Evolutionary conservation across 2,888 invertebrate genomes (phyloP), one percentile per base, ranked within the genome.

Genomic region (Hybos culiciformis): DNA sequence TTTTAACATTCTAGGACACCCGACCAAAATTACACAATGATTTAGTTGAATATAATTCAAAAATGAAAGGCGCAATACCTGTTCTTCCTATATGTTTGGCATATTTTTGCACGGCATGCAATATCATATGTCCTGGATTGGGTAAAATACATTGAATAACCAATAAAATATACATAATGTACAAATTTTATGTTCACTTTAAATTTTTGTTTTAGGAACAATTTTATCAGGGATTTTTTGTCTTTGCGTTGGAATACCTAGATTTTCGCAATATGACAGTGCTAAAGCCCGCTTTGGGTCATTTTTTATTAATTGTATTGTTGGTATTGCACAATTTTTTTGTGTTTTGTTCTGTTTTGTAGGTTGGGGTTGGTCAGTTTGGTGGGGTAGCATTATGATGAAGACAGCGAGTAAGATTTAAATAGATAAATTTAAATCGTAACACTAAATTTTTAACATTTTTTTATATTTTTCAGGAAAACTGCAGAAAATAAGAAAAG

Each of bases 331-430:
- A 15, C 96, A 96, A 68, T 70, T 90, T 55, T 91, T 93, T 69
- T 93, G 93, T 19, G 85, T 94, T 41, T 75, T 93, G 42, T 94
- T 96, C 70, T 84, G 94, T 58, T 76, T 92, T 41, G 92, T 90
- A 32, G 88, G 96, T 15, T 96, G 94, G 94, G 93, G 94, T 53
- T 96, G 96, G 96, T 90, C 92, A 47, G 82, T 96, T 50, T 92
- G 92, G 79, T 96, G 96, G 96, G 96, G 94, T 3, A 80, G 91
- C 51, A 85, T 90, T 57, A 85, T 94, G 81, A 68, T 94, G 48
- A 81, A 79, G 58, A 75, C 88, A 56, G 83, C 94, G 48, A 80
- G 94, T 94, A 67, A 78, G 86, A 24, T 42, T 36, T 43, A 42
- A 39, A 46, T 44, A 45, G 18, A 15, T n/a, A 26, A 8, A 32